These are phyloP conservation scores for Rhagoletis pomonella DNA, from an alignment of 1,140 invertebrate species.

Conservation along the genomic window DNA sequence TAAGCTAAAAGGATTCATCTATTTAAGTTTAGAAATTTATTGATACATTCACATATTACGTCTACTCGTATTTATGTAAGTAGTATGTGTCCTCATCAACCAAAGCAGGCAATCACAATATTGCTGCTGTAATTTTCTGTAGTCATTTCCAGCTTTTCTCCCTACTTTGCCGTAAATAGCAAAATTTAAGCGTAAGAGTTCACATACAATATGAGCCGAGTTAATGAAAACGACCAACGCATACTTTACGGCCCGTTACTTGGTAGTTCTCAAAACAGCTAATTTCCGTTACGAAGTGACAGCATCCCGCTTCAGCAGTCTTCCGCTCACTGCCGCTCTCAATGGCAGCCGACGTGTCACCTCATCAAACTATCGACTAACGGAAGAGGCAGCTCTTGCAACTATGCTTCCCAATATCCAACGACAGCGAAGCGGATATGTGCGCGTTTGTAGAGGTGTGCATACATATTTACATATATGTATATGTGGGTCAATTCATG, in stretches of 20 bases:
- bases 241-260: background rate
- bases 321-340: too few relatives aligned
- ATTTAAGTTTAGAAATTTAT: too few relatives aligned
- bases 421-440: background rate
- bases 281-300: slow-evolving; percentile 25
- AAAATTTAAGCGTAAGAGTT: background rate
- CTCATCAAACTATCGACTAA: background rate
- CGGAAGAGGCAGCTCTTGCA: background rate
- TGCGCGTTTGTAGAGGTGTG: too few relatives aligned
- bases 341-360: background rate
- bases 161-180: background rate
- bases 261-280: background rate
- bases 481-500: background rate
- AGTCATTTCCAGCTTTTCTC: background rate
- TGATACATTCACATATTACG: too few relatives aligned
- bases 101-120: background rate
- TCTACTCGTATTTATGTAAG: too few relatives aligned
- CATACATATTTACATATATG: background rate
- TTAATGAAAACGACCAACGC: slow-evolving; percentile 3
- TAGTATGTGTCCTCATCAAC: too few relatives aligned
- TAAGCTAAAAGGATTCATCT: too few relatives aligned
- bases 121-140: background rate
- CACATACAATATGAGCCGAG: background rate
- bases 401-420: too few relatives aligned
- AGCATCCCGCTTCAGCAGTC: background rate